Percentiles rank a stretch among this genome's conserved stretches.
Conservation (phyloP, 2,797 vertebrate species). For the Anniella stebbinsi region DNA sequence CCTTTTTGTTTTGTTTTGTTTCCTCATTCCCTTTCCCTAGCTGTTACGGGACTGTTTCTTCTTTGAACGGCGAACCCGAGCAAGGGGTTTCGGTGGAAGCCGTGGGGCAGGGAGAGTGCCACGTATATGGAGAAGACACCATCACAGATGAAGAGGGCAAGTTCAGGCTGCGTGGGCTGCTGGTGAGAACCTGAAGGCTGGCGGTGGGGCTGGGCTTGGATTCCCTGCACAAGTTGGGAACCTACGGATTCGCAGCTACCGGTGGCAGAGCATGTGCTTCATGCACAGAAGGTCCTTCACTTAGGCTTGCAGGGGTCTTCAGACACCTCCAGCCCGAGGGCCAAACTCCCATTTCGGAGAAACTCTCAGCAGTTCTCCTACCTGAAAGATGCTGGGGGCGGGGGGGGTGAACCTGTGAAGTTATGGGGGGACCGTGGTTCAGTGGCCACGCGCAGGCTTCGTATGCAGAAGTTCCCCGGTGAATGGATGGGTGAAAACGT, state of each 20-base stretch:
- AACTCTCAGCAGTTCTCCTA: too few relatives aligned
- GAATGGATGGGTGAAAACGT: neutral
- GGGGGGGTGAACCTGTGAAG: neutral
- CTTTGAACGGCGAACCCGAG: conserved; percentile 95
- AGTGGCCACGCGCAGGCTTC: neutral
- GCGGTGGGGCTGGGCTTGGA: neutral
- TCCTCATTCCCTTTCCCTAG: conserved; percentile 72
- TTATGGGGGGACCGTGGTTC: neutral
- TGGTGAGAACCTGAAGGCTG: conserved; percentile 83
- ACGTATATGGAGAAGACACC: conserved; percentile 95
- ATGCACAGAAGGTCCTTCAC: neutral
- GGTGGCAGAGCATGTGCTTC: too few relatives aligned
- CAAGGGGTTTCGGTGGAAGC: conserved; percentile 94
- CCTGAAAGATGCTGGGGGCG: neutral
- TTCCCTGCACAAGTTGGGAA: neutral
- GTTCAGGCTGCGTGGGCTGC: conserved; percentile 92
- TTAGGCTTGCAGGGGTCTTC: too few relatives aligned
- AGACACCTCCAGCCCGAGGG: too few relatives aligned
- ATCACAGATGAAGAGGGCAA: conserved; percentile 95
- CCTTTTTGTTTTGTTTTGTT: too few relatives aligned
- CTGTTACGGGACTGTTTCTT: conserved; percentile 94
- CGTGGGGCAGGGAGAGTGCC: conserved; percentile 91
- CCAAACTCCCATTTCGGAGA: too few relatives aligned
- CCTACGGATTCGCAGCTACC: neutral
- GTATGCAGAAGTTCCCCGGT: too few relatives aligned